Evolutionary conservation across 2,797 vertebrate species (phyloP).

Genomic region (Siniperca undulata): DNA sequence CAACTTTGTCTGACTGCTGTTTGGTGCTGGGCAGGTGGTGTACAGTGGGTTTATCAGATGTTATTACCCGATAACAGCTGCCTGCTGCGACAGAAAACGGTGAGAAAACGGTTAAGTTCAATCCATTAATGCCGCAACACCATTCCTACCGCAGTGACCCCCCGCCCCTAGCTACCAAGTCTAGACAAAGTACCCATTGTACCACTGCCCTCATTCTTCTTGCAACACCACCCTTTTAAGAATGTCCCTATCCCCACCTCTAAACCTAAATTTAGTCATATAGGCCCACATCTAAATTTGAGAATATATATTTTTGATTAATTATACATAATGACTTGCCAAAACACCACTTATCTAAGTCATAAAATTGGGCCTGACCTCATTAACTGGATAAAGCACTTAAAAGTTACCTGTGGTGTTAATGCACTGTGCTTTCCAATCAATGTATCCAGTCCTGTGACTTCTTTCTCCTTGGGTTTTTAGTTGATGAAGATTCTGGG

Average conservation of each 20-base stretch:
- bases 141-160: constrained; percentile 53
- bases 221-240: constrained; percentile 66
- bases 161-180: constrained; percentile 49
- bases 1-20: background rate
- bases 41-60: background rate
- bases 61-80: background rate
- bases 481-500: constrained; percentile 8
- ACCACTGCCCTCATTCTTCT: constrained; percentile 77
- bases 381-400: constrained; percentile 61
- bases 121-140: constrained; percentile 70
- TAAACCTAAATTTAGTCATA: constrained; percentile 36
- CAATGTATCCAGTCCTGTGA: constrained; percentile 38
- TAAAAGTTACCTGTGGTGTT: constrained; percentile 48
- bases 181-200: constrained; percentile 84
- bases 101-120: constrained; percentile 47
- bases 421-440: constrained; percentile 50
- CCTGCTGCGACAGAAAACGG: background rate
- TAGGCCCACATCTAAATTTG: constrained; percentile 24
- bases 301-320: constrained; percentile 44
- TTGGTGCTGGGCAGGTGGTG: background rate
- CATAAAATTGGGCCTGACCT: constrained; percentile 64
- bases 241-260: constrained; percentile 58
- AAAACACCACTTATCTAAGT: constrained; percentile 66
- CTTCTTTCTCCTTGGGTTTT: constrained; percentile 63
- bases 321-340: constrained; percentile 52